Evolutionary conservation across 2,113 vertebrate species (phyloP), one percentile per base, ranked within the genome.

Genomic region (Anhinga anhinga): DNA sequence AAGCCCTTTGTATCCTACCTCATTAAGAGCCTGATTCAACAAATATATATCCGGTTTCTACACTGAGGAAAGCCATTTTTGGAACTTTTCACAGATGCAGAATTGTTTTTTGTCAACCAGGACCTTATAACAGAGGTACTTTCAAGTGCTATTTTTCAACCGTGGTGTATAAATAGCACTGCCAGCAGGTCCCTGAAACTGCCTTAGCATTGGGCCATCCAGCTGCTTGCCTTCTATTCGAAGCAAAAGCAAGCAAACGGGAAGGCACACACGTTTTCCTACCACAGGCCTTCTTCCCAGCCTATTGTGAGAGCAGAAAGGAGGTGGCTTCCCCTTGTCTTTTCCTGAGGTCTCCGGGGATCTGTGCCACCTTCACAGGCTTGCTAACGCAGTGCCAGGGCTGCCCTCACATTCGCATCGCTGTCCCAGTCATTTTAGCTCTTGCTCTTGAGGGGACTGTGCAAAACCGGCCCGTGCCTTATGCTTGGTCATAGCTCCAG

Each of bases 1-100:
- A 95, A 88, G 71, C 80, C 85, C 59, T 96, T 92, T 83, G 93
- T 79, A 74, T 88, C 76, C 90, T 86, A 83, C 82, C 80, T 92
- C 63, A 96, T 97, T 93, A 96, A 93, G 96, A 62, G 45, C 86
- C 94, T 85, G 93, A 77, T 97, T 94, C 94, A 96, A 96, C 90
- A 96, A 93, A 90, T 97, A 94, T 29, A 88, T 67, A 96, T 97
- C 96, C 67, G 93, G 95, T 69, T 95, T 84, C 93, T 44, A 15
- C 78, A n/a, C 52, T 7, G 86, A 93, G 90, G 88, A 94, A 94
- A 92, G 86, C 82, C 61, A 95, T 95, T 95, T 95, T 97, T 80
- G 89, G 87, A 96, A 90, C 42, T 62, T 95, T 91, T 93, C 62
- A 73, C 65, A 52, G 86, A 94, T 82, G 84, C 0, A 0, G 49